Evolutionary conservation across 2,888 invertebrate species (phyloP).

Genomic region (Eubasilissa splendida): DNA sequence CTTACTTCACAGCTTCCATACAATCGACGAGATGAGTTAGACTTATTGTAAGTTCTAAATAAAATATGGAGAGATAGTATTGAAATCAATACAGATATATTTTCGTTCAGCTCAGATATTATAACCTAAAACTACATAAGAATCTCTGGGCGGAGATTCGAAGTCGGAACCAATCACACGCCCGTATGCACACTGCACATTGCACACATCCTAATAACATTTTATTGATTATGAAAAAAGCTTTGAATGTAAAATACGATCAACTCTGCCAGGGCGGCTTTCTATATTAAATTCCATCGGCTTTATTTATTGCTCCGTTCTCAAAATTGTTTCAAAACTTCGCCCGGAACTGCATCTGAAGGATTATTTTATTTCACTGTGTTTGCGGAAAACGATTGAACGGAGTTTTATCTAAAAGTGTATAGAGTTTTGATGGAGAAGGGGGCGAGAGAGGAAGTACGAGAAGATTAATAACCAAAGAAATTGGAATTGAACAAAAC

Average conservation of each 20-base stretch:
- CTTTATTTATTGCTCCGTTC: slow-evolving; percentile 41
- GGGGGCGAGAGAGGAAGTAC: too few relatives aligned
- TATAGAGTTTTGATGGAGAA: background rate
- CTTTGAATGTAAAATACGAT: slow-evolving; percentile 51
- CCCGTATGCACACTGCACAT: slow-evolving; percentile 48
- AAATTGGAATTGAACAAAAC: too few relatives aligned
- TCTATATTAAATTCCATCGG: slow-evolving; percentile 48
- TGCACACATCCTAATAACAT: slow-evolving; percentile 54
- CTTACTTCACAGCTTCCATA: too few relatives aligned
- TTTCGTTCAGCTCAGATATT: slow-evolving; percentile 1
- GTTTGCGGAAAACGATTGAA: slow-evolving; percentile 12
- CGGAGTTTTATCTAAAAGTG: background rate
- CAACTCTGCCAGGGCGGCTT: slow-evolving; percentile 23
- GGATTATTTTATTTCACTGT: slow-evolving; percentile 34
- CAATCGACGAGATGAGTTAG: too few relatives aligned
- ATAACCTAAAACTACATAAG: background rate
- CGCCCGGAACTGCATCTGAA: slow-evolving; percentile 36
- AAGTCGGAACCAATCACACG: slow-evolving; percentile 55
- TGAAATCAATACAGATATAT: background rate
- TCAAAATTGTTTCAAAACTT: slow-evolving; percentile 45
- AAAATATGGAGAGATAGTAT: too few relatives aligned
- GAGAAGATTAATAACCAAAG: too few relatives aligned
- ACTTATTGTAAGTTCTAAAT: too few relatives aligned
- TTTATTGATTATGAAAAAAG: slow-evolving; percentile 57
- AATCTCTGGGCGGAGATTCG: slow-evolving; percentile 38